Base-by-base conservation (phyloP, 35 echinoderm and acorn worm genomes). In the Ptychodera flava region DNA sequence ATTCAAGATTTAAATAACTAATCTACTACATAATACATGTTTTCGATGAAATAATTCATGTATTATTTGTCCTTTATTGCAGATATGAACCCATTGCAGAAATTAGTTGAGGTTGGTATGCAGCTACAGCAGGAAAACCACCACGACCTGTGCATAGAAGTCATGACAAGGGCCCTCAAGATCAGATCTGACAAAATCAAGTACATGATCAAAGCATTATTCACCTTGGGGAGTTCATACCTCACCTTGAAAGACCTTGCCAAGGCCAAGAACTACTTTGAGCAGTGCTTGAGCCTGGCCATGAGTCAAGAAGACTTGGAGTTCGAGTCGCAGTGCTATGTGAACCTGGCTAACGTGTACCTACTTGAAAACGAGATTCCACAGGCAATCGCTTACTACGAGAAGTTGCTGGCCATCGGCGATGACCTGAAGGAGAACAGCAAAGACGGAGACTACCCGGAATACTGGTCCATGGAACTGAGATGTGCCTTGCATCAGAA, bases 341-440 rank as follows among this genome's bases (percentile, higher is more conserved):
- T 89, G 28, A 36, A 53, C 15, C 87, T 99, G 82, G 90, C 90
- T 0, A 80, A 93, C 76, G 82, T 99, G 15, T 88, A 88, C 77
- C 86, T 93, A 10, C 28, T 78, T 29, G 75, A 90, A 22, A 85
- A 84, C 16, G 80, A 92, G 30, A 80, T 89, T 15, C 90, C 94
- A 82, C 87, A 90, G 34, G 92, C 88, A 1, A 90, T 92, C 1
- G 81, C 94, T 15, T 92, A 88, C 84, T 89, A 83, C 85, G 90
- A 88, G 77, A 99, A 99, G 45, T 81, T 99, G 29, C 78, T 94
- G 1, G 86, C 93, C 33, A 85, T 92, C 31, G 85, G 90, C 38
- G 76, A 92, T 34, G 96, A 99, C 53, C 31, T 89, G 76, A 84
- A 87, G 32, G 76, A 78, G 0, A 29, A 16, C 83, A 81, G 14